Conservation (phyloP, 2,888 invertebrate species). For the Atethmia centrago region DNA sequence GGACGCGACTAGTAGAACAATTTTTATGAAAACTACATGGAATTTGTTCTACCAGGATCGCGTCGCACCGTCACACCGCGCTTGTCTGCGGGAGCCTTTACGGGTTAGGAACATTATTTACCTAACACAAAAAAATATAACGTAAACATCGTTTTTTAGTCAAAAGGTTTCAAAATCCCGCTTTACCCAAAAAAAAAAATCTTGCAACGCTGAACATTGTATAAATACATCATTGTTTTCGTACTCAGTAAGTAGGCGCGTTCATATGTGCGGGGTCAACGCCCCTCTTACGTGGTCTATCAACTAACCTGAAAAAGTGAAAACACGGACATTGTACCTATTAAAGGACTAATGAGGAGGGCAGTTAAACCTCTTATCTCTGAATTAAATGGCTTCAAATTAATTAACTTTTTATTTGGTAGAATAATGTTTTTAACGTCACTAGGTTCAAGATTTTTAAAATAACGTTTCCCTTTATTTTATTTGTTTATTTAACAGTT, state of each 20-base stretch:
- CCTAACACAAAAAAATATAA: too few species aligned
- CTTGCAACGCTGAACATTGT: too few species aligned
- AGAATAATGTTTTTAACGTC: constrained; percentile 2
- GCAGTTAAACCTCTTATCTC: constrained; percentile 21
- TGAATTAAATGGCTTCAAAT: background rate
- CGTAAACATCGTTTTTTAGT: too few species aligned
- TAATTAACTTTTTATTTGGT: constrained; percentile 21
- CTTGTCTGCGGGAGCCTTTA: too few species aligned
- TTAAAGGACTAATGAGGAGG: constrained; percentile 6
- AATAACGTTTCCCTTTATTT: constrained; percentile 1
- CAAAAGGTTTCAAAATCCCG: too few species aligned
- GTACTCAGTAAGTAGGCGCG: background rate
- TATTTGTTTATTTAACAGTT: too few species aligned
- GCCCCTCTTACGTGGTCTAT: constrained; percentile 11
- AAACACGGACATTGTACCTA: background rate
- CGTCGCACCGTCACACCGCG: too few species aligned
- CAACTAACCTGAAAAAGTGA: constrained; percentile 11
- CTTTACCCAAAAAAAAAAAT: too few species aligned
- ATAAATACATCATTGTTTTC: background rate
- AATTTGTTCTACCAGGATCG: too few species aligned
- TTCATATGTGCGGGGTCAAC: background rate
- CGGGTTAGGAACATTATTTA: too few species aligned
- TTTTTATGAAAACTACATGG: too few species aligned
- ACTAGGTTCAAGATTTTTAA: background rate
- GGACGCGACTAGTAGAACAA: too few species aligned